A percentile compares a stretch with the other conserved stretches of the same genome.
Conservation (phyloP, 2,113 vertebrate genomes). For the Calidris pygmaea region DNA sequence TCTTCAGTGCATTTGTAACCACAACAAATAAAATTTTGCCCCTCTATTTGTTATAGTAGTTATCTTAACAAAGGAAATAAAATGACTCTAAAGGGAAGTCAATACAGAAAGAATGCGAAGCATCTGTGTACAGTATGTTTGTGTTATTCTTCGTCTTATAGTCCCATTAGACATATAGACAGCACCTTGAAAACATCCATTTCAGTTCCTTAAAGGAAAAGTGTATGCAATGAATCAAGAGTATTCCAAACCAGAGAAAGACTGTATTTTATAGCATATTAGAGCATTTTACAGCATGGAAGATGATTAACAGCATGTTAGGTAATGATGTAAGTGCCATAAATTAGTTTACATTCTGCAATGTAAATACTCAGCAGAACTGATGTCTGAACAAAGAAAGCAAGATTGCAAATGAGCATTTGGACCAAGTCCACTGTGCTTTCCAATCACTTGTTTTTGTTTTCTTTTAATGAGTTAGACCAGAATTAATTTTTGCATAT, state of each 20-base stretch:
- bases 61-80: not conserved
- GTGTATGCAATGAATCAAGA: slow-evolving; percentile 23
- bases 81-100: not conserved
- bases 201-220: slow-evolving; percentile 30
- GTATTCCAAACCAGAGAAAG: not conserved
- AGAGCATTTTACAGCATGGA: slow-evolving; percentile 56
- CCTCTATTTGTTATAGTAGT: not conserved
- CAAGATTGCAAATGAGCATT: slow-evolving; percentile 6
- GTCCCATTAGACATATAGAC: not conserved
- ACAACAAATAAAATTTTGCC: not conserved
- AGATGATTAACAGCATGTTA: slow-evolving; percentile 69
- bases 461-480: not conserved
- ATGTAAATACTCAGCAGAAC: slow-evolving; percentile 57
- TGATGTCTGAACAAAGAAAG: slow-evolving; percentile 51
- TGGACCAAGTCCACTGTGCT: not conserved
- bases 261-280: slow-evolving; percentile 51
- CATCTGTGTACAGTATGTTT: not conserved
- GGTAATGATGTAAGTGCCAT: slow-evolving; percentile 68
- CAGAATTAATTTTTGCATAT: not conserved
- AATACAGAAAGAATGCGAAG: not conserved
- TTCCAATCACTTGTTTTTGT: not conserved
- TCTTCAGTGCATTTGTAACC: not conserved
- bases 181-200: slow-evolving; percentile 37
- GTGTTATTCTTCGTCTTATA: not conserved
- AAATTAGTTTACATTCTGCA: slow-evolving; percentile 63